Evolutionary conservation across 1,140 invertebrate genomes (phyloP), one percentile per base, ranked within the genome.

Genomic region (Eueides isabella): DNA sequence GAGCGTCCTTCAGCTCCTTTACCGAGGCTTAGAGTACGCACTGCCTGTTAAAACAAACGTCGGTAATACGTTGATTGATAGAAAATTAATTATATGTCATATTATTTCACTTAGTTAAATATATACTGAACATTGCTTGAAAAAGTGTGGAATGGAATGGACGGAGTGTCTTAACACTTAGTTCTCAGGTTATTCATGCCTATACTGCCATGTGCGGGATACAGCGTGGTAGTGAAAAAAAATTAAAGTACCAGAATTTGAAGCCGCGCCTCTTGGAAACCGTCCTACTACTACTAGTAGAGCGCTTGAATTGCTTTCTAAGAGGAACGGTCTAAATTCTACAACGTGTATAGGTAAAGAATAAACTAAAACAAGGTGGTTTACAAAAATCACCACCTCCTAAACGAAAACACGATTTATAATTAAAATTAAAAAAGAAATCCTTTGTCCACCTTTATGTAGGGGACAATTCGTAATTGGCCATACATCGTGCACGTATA

Each of bases 401-500:
- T 19, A 48, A 48, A 48, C n/a, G 7, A 48, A 48, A 48, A 9
- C n/a, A 48, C 41, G 19, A 26, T 12, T 5, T 23, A 26, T 55
- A 55, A 68, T 55, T 29, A 68, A 68, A 68, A 48, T 33, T 28
- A 30, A 48, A 33, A 55, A 9, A 16, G 5, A 16, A 68, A 55
- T 68, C 14, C 16, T 33, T 19, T 11, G 16, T 1, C 19, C 66
- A 30, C 44, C 29, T 68, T 31, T 12, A 19, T 55, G 28, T 44
- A 31, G 44, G 26, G 31, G 44, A 55, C 41, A 61, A 68, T 55
- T 68, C 30, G 44, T 68, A 55, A 68, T 68, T 68, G 41, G 16
- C 48, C n/a, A 19, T 31, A 48, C 41, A 55, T 68, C 16, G 26
- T 14, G 23, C 63, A n/a, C 29, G 65, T 67, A 48, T 67, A 48